phyloP scores from a whole-genome alignment of 2,888 invertebrate species.

The Tineola bisselliella region DNA sequence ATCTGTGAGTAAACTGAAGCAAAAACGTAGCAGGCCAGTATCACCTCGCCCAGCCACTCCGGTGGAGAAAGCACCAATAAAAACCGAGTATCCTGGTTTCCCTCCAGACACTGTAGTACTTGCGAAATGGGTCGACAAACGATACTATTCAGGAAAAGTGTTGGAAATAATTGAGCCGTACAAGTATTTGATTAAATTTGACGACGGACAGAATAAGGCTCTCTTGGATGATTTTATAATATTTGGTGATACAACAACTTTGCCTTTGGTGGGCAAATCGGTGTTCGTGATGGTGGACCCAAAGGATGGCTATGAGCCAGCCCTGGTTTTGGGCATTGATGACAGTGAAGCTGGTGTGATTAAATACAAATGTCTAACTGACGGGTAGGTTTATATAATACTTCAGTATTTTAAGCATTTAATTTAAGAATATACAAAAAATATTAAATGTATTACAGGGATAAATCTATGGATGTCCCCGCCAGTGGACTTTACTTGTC shows the following conservation, averaged over 20 bases:
- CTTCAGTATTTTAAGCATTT: too few species aligned
- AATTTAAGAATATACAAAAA: too few species aligned
- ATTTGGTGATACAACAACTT: slow-evolving; percentile 58
- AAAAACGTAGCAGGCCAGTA: slow-evolving; percentile 43
- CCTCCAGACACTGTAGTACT: slow-evolving; percentile 63
- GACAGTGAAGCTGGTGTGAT: slow-evolving; percentile 53
- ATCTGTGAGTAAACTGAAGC: slow-evolving; percentile 51
- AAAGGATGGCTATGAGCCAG: slow-evolving; percentile 64
- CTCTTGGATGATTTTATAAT: slow-evolving; percentile 71
- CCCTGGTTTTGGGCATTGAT: slow-evolving; percentile 54
- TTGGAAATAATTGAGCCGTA: slow-evolving; percentile 64
- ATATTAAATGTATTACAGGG: slow-evolving; percentile 28
- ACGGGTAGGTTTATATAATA: slow-evolving; percentile 40
- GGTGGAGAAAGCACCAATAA: slow-evolving; percentile 41
- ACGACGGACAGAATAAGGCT: slow-evolving; percentile 69
- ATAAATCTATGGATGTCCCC: slow-evolving; percentile 58
- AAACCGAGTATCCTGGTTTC: slow-evolving; percentile 46
- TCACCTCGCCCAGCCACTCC: slow-evolving; percentile 57
- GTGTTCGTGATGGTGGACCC: slow-evolving; percentile 66
- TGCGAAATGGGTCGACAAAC: slow-evolving; percentile 75
- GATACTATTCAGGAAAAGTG: slow-evolving; percentile 73
- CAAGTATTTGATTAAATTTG: slow-evolving; percentile 72
- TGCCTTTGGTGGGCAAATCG: slow-evolving; percentile 62
- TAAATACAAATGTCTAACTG: slow-evolving; percentile 56
- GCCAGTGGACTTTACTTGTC: slow-evolving; percentile 65